Percentiles rank a stretch among this genome's conserved stretches.
These are phyloP conservation scores for Teleiodes luculella DNA, from an alignment of 2,888 invertebrate genomes.

Conservation along the genomic window DNA sequence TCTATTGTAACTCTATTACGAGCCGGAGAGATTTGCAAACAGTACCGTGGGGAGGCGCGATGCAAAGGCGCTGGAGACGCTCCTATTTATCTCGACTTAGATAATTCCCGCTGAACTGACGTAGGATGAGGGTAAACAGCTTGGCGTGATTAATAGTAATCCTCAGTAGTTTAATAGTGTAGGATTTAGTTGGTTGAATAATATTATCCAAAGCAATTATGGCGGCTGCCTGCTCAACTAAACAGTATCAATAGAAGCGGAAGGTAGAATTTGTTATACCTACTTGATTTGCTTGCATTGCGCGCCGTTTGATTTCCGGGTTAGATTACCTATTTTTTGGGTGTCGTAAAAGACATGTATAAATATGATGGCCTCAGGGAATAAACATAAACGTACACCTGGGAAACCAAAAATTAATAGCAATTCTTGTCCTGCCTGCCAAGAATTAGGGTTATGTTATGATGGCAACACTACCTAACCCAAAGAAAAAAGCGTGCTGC, in stretches of 20 bases:
- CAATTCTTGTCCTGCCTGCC: no score
- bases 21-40: conserved; percentile 49
- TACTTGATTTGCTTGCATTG: no score
- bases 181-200: conserved; percentile 65
- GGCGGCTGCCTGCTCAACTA: not conserved
- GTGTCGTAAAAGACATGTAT: no score
- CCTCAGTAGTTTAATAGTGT: conserved; percentile 67
- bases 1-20: conserved; percentile 46
- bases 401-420: no score
- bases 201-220: conserved; percentile 42
- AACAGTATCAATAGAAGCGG: not conserved
- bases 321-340: no score
- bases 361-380: no score
- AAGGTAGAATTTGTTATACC: not conserved
- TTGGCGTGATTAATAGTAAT: conserved; percentile 74
- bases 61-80: conserved; percentile 39
- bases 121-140: conserved; percentile 73
- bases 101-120: conserved; percentile 64
- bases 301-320: no score
- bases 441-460: no score
- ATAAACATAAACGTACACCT: no score
- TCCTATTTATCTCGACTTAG: conserved; percentile 67
- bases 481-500: no score
- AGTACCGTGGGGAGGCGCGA: conserved; percentile 43
- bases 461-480: no score